Conservation (phyloP, 2,888 invertebrate genomes). For the Agrochola litura region DNA sequence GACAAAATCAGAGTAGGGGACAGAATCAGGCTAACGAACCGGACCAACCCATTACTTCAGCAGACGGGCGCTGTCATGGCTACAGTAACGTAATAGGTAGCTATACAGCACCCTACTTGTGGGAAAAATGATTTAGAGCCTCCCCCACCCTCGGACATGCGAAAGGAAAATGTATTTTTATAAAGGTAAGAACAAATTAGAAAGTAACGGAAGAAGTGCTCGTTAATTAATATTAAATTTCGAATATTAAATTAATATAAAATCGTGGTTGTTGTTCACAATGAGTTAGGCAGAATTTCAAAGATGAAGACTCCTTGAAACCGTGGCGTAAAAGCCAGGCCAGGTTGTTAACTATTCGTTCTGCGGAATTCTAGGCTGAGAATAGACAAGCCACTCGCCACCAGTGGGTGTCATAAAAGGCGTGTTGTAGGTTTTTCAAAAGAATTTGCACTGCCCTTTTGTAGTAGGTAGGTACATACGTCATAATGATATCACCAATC, state of each 20-base stretch:
- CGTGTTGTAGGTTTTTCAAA: background rate
- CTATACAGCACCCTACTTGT: constrained; percentile 54
- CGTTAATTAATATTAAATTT: constrained; percentile 56
- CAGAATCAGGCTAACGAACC: constrained; percentile 74
- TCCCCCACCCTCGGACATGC: constrained; percentile 38
- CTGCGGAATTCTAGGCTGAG: background rate
- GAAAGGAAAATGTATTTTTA: constrained; percentile 57
- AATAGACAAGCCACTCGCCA: background rate
- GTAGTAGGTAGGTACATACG: background rate
- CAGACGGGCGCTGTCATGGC: constrained; percentile 68
- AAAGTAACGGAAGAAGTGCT: constrained; percentile 49
- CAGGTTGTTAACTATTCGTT: background rate
- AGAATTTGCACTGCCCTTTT: background rate
- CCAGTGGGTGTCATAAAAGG: background rate
- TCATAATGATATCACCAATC: background rate
- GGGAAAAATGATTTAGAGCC: constrained; percentile 62
- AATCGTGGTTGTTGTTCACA: constrained; percentile 17
- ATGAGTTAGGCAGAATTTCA: background rate
- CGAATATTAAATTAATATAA: constrained; percentile 23
- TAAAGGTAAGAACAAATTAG: constrained; percentile 59
- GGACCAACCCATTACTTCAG: constrained; percentile 72
- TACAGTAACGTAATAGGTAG: constrained; percentile 61
- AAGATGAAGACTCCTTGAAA: constrained; percentile 3
- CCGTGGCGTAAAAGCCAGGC: background rate
- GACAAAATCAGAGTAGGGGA: constrained; percentile 64